Evolutionary conservation across 2,113 vertebrate genomes (phyloP), one percentile per base, ranked within the genome.

Genomic region (Agelaius phoeniceus): DNA sequence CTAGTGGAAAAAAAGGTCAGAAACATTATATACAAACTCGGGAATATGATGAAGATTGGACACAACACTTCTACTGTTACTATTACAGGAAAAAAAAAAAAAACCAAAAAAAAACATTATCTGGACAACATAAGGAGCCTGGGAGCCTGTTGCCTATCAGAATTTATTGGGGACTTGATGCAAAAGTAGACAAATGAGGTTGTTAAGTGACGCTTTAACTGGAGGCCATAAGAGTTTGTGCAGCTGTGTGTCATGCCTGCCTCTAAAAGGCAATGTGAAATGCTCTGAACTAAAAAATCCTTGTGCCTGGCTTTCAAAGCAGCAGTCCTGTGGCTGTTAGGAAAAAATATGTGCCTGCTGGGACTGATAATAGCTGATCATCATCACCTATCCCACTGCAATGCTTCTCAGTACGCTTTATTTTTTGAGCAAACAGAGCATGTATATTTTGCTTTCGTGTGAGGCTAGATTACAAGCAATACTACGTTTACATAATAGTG

Each of bases 291-390:
- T 94, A 95, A 95, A 96, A 96, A 96, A 81, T 85, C 92, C 88
- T 89, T 95, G 87, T 92, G 93, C 91, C 86, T 96, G 82, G 91
- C 92, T 96, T 97, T 84, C 92, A 96, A 76, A 93, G 89, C 91
- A 94, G 75, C 92, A 89, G 87, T 96, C 91, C 91, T 94, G 66
- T 4, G 39, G 85, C 95, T 97, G 92, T 96, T 94, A 96, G 74
- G 95, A 92, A 96, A 95, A 97, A 93, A 97, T 97, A 95, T 86
- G 80, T 94, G 87, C 95, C 96, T 97, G 94, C 93, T 96, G 96
- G 96, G 93, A 97, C 91, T 96, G 95, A 93, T 96, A 96, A 97
- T 97, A 97, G 97, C 97, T 97, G 97, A 97, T 97, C 96, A 97
- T 97, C 94, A 97, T 88, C 98, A 96, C 95, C 88, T 95, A 93